phyloP scores from a whole-genome alignment of 2,797 vertebrate species.

The Malacoraja senta region DNA sequence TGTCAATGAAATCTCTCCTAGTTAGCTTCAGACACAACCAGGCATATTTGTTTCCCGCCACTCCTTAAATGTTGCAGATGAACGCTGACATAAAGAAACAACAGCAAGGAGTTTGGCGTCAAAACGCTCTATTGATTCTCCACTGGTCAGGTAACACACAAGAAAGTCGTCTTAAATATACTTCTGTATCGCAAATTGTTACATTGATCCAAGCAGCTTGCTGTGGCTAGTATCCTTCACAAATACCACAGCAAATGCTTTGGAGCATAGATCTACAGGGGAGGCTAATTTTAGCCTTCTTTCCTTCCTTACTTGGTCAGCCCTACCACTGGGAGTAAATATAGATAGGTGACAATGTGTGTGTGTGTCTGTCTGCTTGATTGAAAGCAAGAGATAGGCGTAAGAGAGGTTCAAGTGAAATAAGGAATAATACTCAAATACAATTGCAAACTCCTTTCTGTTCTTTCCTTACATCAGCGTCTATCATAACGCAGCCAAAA shows the following conservation, averaged over 20 bases:
- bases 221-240: not conserved
- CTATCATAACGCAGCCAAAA: too few relatives aligned
- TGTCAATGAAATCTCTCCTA: not conserved
- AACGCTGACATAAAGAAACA: not conserved
- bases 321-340: constrained; percentile 62
- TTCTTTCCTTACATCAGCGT: too few relatives aligned
- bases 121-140: not conserved
- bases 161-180: not conserved
- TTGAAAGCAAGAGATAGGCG: not conserved
- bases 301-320: constrained; percentile 74
- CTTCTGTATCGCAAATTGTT: not conserved
- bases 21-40: not conserved
- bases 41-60: not conserved
- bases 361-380: constrained; percentile 43
- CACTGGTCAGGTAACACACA: not conserved
- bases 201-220: constrained; percentile 4
- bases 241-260: constrained; percentile 25
- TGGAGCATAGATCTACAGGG: not conserved
- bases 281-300: constrained; percentile 27
- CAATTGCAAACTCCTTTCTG: not conserved
- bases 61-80: not conserved
- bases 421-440: not conserved
- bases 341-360: constrained; percentile 67
- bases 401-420: not conserved
- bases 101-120: not conserved